Percentiles rank a stretch among this genome's conserved stretches.
These are phyloP conservation scores for Cosmia pyralina DNA, from an alignment of 2,888 invertebrate genomes.

Conservation along the genomic window DNA sequence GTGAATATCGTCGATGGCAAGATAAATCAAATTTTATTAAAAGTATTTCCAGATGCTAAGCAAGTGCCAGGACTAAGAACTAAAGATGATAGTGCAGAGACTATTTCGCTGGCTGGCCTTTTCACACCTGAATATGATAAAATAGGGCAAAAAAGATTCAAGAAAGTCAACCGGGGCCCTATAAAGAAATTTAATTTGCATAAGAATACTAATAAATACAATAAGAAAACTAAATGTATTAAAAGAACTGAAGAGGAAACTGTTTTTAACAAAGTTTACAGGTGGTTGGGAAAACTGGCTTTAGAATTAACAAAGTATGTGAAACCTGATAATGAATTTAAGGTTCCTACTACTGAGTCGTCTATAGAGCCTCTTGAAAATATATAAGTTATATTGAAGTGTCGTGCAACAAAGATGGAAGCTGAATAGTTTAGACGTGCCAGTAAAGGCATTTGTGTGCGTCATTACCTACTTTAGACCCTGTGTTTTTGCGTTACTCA, in stretches of 20 bases:
- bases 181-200: neutral
- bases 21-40: neutral
- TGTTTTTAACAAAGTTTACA: fast-evolving
- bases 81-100: neutral
- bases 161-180: neutral
- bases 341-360: neutral
- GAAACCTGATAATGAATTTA: neutral
- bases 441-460: neutral
- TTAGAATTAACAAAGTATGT: fast-evolving
- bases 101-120: neutral
- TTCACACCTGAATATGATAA: slow-evolving; percentile 6
- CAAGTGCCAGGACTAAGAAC: too few species aligned
- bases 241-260: neutral
- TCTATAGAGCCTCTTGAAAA: too few species aligned
- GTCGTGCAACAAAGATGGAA: neutral
- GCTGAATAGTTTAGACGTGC: neutral
- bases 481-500: neutral
- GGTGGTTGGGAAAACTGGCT: neutral
- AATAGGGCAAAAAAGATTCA: slow-evolving; percentile 32
- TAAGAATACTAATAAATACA: too few species aligned
- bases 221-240: too few species aligned
- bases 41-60: neutral
- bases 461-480: neutral
- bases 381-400: neutral
- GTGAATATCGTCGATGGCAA: slow-evolving; percentile 27